Percentiles rank a stretch among this genome's conserved stretches.
Evolutionary conservation across 2,888 invertebrate genomes (phyloP).

Genomic region (Dicyrtoma fusca): DNA sequence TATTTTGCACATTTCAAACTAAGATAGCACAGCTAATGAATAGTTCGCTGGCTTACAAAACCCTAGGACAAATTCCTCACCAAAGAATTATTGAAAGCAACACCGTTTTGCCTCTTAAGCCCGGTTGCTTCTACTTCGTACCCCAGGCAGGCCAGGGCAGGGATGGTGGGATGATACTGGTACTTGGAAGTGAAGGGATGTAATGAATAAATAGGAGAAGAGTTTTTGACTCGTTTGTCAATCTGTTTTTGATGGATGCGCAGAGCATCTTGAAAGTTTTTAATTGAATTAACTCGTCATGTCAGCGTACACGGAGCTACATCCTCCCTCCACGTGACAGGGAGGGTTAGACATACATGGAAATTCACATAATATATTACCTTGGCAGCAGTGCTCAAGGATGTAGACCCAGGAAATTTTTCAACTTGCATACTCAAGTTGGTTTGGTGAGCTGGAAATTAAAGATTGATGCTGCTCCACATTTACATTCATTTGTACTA

Average conservation of each 20-base stretch:
- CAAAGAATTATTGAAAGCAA: too few relatives aligned
- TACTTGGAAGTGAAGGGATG: conserved; percentile 13
- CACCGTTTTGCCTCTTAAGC: too few relatives aligned
- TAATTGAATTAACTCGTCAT: conserved; percentile 31
- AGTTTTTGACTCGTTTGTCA: conserved; percentile 34
- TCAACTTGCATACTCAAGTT: background rate
- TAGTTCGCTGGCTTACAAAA: too few relatives aligned
- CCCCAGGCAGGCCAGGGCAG: background rate
- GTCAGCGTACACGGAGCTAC: background rate
- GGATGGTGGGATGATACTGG: conserved; percentile 16
- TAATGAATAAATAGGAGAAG: conserved; percentile 36
- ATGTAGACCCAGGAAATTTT: background rate
- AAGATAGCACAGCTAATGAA: too few relatives aligned
- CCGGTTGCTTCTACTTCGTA: too few relatives aligned
- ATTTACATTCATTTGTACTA: conserved; percentile 14
- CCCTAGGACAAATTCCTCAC: too few relatives aligned
- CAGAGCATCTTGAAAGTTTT: conserved; percentile 25
- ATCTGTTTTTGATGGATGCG: conserved; percentile 33
- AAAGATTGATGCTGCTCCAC: conserved; percentile 22
- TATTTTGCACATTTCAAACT: too few relatives aligned
- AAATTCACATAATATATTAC: too few relatives aligned
- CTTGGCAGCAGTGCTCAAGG: background rate
- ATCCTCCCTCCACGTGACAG: background rate
- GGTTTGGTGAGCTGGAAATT: conserved; percentile 10
- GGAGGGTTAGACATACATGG: too few relatives aligned